A percentile compares a stretch with the other conserved stretches of the same genome.
These are phyloP conservation scores for Piliocolobus tephrosceles DNA, from an alignment of 2,113 vertebrate species.

Conservation along the genomic window DNA sequence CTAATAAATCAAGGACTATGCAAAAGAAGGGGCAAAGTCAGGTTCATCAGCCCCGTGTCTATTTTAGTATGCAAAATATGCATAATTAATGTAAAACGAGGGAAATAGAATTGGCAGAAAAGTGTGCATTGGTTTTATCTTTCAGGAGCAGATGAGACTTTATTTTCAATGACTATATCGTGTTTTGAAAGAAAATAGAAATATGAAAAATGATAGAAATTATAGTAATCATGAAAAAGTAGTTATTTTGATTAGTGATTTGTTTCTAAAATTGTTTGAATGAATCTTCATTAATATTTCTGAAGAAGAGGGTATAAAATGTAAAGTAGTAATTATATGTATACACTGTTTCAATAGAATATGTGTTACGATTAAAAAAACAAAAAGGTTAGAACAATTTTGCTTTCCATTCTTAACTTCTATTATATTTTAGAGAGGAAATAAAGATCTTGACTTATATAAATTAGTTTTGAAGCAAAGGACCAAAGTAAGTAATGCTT, in stretches of 20 bases:
- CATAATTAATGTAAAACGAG: conserved; percentile 14
- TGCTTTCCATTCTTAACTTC: not conserved
- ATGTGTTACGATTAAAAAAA: not conserved
- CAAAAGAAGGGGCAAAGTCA: not conserved
- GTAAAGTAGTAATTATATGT: not conserved
- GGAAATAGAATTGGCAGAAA: conserved; percentile 1
- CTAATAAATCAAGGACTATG: conserved; percentile 31
- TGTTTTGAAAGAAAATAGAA: not conserved
- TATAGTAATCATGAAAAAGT: conserved; percentile 7
- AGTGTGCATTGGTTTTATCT: not conserved
- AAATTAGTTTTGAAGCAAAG: not conserved
- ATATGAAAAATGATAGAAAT: not conserved
- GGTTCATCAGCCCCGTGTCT: not conserved
- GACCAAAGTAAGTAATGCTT: not conserved
- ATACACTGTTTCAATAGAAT: not conserved
- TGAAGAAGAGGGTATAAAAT: not conserved
- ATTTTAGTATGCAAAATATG: not conserved
- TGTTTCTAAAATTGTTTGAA: conserved; percentile 32
- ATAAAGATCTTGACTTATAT: not conserved
- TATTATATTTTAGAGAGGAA: not conserved
- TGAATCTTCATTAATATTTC: not conserved
- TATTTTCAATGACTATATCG: not conserved
- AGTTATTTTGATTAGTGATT: not conserved
- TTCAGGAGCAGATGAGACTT: not conserved
- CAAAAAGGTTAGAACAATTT: not conserved